Evolutionary conservation across 2,797 vertebrate genomes (phyloP), one percentile per base, ranked within the genome.

Genomic region (Cirrhinus mrigala): DNA sequence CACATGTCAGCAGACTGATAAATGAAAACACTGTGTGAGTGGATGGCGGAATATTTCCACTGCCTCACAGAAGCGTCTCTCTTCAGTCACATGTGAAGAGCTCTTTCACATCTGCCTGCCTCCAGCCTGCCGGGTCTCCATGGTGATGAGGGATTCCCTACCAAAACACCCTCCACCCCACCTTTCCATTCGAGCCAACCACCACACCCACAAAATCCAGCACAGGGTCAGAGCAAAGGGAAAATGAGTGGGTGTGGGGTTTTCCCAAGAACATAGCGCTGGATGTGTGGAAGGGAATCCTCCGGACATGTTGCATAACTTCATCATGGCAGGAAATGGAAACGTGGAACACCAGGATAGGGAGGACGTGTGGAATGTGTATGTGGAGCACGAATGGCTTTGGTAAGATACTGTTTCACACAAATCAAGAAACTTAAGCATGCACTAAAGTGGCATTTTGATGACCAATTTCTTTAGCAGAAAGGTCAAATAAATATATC

Each of bases 51-150:
- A 91, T 89, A 82, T 94, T 94, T 95, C 93, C 93, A 91, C 91
- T 88, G 79, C 86, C 89, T 91, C 90, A 93, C 92, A 93, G 88
- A 91, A 91, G 86, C 90, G 88, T 91, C 91, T 91, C 91, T 94
- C 92, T 93, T 92, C 89, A 90, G 77, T 68, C 89, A 86, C 90
- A 90, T 89, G 86, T 90, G 91, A 90, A 89, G 83, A 89, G 86
- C 79, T 90, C 88, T 89, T 91, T 92, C 88, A 90, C 88, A 88
- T 89, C 88, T 87, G 89, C 90, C 85, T 91, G 81, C 87, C 81
- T 89, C 75, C 66, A 66, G 82, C 81, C 77, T 58, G 74, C 48
- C 69, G 70, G 54, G 73, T 82, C 84, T 58, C 84, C 82, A 87
- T 81, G 81, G 75, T 29, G 66, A 83, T 12, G 83, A 71, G 83